Evolutionary conservation across 2,113 vertebrate genomes (phyloP).

Genomic region (Leptosomus discolor): DNA sequence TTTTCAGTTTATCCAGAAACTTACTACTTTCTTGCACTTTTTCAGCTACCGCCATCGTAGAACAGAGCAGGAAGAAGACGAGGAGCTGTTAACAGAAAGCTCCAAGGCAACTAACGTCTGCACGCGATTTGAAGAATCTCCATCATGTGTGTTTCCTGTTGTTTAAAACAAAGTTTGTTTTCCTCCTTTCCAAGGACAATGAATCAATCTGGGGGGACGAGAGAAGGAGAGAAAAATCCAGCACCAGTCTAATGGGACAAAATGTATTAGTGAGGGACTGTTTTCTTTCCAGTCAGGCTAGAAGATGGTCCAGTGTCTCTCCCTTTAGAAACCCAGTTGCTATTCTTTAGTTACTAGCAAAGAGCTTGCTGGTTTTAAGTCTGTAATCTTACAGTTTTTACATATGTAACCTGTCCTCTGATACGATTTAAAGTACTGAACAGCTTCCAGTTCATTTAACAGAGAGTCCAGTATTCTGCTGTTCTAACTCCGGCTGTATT

Average conservation of each 20-base stretch:
- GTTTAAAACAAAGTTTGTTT: not conserved
- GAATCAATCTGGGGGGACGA: not conserved
- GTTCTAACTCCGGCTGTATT: not conserved
- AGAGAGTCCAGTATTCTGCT: not conserved
- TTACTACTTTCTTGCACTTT: not conserved
- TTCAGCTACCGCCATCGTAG: constrained; percentile 91
- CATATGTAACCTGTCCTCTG: not conserved
- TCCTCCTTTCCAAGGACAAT: not conserved
- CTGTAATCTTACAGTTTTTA: not conserved
- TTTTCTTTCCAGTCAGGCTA: not conserved
- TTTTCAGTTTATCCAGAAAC: not conserved
- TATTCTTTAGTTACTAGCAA: not conserved
- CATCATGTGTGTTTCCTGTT: constrained; percentile 84
- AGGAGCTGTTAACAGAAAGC: constrained; percentile 94
- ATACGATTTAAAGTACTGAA: not conserved
- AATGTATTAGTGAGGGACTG: not conserved
- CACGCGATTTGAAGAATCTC: constrained; percentile 94
- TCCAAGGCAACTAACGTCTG: constrained; percentile 94
- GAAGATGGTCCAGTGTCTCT: not conserved
- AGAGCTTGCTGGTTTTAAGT: not conserved
- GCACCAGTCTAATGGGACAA: fast-evolving
- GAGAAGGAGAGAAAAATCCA: not conserved
- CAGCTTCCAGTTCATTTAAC: not conserved
- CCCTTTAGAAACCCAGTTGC: not conserved
- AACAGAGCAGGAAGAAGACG: constrained; percentile 97